phyloP scores from a whole-genome alignment of 2,113 vertebrate genomes.

The Eudorcas thomsonii region DNA sequence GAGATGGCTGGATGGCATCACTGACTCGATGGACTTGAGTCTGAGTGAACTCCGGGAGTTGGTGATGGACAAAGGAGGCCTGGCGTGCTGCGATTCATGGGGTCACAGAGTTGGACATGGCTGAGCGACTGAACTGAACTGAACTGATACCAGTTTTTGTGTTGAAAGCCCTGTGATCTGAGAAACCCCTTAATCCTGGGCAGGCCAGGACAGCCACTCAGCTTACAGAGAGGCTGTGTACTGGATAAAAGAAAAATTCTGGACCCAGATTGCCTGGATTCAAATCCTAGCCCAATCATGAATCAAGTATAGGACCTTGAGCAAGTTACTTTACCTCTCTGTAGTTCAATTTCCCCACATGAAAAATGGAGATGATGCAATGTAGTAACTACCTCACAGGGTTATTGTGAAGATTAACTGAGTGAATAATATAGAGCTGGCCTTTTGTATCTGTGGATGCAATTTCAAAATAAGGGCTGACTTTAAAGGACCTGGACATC shows the following conservation, averaged over 20 bases:
- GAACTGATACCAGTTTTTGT: background rate
- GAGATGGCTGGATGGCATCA: too few species aligned
- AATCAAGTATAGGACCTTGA: background rate
- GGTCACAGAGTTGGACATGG: too few species aligned
- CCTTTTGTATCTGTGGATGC: background rate
- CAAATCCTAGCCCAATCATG: background rate
- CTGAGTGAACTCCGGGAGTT: too few species aligned
- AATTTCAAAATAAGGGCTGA: background rate
- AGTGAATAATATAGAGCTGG: background rate
- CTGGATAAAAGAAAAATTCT: background rate
- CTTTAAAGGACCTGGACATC: background rate
- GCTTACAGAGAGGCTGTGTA: background rate
- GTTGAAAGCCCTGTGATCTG: background rate
- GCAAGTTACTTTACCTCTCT: background rate
- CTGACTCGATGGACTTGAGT: rapidly evolving
- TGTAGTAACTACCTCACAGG: background rate
- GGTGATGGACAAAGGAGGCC: too few species aligned
- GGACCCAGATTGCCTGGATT: background rate
- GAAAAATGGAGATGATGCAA: background rate
- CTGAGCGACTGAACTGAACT: too few species aligned
- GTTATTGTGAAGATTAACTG: background rate
- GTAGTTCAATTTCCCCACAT: background rate
- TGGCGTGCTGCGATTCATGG: too few species aligned
- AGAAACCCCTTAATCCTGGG: background rate
- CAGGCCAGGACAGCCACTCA: background rate